Conservation (phyloP, 2,888 invertebrate species). For the Phymatocera aterrima region DNA sequence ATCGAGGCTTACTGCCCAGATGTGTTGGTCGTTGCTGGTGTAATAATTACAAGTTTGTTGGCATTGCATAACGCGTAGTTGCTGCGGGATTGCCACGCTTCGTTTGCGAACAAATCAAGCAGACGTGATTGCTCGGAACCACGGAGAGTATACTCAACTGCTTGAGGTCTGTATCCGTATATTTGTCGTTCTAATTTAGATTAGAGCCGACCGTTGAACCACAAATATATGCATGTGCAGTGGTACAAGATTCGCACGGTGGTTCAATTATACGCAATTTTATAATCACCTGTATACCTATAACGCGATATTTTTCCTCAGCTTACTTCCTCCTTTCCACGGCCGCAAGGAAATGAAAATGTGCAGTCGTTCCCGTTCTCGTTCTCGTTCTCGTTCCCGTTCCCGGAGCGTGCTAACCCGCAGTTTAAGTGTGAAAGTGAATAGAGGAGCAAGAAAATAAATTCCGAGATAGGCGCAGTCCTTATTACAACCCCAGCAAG, state of each 20-base stretch:
- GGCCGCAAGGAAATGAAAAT: no score
- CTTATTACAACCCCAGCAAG: conserved; percentile 1
- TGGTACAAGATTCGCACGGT: no score
- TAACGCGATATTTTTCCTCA: no score
- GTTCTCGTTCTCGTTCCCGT: no score
- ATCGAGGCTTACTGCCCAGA: no score
- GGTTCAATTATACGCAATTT: no score
- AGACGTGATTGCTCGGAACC: background rate
- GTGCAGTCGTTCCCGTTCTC: no score
- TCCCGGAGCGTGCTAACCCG: conserved; percentile 12
- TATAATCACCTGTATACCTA: background rate
- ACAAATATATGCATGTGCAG: no score
- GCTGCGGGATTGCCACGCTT: background rate
- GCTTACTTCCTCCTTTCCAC: no score
- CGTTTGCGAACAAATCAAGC: conserved; percentile 9
- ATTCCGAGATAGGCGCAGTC: conserved; percentile 22
- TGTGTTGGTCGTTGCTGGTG: background rate
- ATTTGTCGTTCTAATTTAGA: background rate
- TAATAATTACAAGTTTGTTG: conserved; percentile 8
- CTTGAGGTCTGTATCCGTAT: no score
- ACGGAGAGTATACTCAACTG: background rate
- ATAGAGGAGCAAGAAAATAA: conserved; percentile 4
- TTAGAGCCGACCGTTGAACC: background rate
- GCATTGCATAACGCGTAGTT: background rate
- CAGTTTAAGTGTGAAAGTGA: conserved; percentile 20